Evolutionary conservation across 1,140 invertebrate genomes (phyloP), one percentile per base, ranked within the genome.

Genomic region (Nylanderia fulva): DNA sequence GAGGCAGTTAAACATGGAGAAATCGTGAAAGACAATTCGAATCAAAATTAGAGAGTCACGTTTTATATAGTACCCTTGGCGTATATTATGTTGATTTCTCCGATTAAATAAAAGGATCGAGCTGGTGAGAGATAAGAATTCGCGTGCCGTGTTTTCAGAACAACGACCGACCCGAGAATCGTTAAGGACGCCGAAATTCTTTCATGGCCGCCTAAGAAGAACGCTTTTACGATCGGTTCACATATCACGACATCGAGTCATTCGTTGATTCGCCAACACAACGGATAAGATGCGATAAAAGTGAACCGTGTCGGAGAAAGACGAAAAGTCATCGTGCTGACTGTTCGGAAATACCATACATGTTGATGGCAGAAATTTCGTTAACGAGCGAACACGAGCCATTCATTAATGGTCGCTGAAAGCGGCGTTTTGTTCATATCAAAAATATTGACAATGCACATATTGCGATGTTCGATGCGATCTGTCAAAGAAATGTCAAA

Each of bases 171-270:
- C 64, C 66, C 33, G 54, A 58, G n/a, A 75, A 91, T 88, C 86
- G 86, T 92, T 88, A 90, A 86, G 58, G 60, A 64, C 74, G 66
- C 69, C 85, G 52, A 60, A 27, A 71, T 66, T 64, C 68, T 84
- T 80, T 60, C 84, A 75, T 60, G 66, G 71, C 48, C 27, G 21
- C 45, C 24, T 48, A 29, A 33, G 36, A 86, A 74, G 72, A 86
- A 85, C 76, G 86, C 82, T 91, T 92, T 92, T 91, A 92, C 85
- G 90, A 64, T 83, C 85, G 84, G 89, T 91, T 91, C 90, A 56
- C 85, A 84, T 86, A 90, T 90, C 90, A 66, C 80, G 80, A 90
- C 85, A 85, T 86, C 86, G 77, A 88, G 75, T 86, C 84, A 87
- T 85, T 87, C 82, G 75, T 71, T 29, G 85, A 58, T 80, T 63